Percentiles rank a stretch among this genome's conserved stretches.
Evolutionary conservation across 2,113 vertebrate genomes (phyloP).

Genomic region (Phrynosoma blainvillii): DNA sequence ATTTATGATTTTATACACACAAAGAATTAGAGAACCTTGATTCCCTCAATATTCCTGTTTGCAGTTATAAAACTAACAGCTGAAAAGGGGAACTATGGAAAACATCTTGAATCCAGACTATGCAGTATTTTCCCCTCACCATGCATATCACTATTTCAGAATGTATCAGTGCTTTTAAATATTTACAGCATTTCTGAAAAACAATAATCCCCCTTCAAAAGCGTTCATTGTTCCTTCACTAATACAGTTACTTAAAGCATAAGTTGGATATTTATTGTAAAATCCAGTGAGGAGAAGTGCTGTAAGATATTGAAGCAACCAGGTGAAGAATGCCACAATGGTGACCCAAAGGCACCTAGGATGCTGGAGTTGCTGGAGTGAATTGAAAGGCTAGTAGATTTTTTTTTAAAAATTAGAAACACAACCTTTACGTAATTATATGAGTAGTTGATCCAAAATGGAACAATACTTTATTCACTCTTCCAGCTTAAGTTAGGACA

Average conservation of each 20-base stretch:
- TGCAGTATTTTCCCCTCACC: constrained; percentile 27
- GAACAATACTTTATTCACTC: constrained; percentile 5
- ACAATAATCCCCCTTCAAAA: constrained; percentile 35
- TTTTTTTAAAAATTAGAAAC: constrained; percentile 12
- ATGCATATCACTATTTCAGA: constrained; percentile 46
- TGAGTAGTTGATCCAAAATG: background rate
- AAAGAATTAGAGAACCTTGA: constrained; percentile 60
- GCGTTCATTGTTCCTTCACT: constrained; percentile 49
- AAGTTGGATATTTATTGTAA: constrained; percentile 41
- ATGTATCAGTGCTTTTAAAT: constrained; percentile 66
- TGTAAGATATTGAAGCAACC: constrained; percentile 28
- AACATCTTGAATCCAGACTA: constrained; percentile 52
- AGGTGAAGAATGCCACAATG: constrained; percentile 37
- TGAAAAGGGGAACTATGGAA: constrained; percentile 59
- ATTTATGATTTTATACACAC: constrained; percentile 55
- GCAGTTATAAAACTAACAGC: constrained; percentile 42
- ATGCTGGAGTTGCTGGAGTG: background rate
- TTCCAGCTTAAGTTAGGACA: background rate
- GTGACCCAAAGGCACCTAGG: constrained; percentile 35
- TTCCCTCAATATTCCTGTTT: constrained; percentile 44
- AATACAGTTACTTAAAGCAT: constrained; percentile 38
- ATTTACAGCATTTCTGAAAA: constrained; percentile 71
- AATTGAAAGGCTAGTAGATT: constrained; percentile 15
- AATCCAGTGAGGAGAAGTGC: constrained; percentile 48
- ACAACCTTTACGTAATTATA: background rate